phyloP scores from a whole-genome alignment of 1,140 invertebrate species.

The Nixonia krombeini region DNA sequence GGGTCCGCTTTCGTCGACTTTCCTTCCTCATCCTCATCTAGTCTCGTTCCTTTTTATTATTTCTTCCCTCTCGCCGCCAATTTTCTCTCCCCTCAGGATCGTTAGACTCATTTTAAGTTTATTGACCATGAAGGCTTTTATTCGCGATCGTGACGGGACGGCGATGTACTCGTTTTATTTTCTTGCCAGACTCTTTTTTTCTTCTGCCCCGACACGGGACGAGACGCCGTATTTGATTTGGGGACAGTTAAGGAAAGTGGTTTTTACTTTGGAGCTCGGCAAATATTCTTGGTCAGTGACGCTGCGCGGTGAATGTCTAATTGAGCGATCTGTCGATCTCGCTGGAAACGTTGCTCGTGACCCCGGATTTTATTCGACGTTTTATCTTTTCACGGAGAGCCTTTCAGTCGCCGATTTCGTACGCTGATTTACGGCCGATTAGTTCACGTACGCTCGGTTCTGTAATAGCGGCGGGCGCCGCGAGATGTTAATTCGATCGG shows the following conservation, averaged over 20 bases:
- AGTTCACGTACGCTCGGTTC: no score
- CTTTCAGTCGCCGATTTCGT: no score
- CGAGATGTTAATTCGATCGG: no score
- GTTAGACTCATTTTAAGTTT: slow-evolving; percentile 45
- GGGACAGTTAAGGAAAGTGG: background rate
- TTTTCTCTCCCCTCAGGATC: slow-evolving; percentile 41
- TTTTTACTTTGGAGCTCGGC: background rate
- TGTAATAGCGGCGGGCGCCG: no score
- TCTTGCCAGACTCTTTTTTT: background rate
- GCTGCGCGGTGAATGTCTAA: no score
- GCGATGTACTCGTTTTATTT: slow-evolving; percentile 1
- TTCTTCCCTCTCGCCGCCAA: background rate
- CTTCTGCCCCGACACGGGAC: background rate
- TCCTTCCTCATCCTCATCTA: slow-evolving; percentile 22
- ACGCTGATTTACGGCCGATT: no score
- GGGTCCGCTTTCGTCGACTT: slow-evolving; percentile 23
- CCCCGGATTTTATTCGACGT: no score
- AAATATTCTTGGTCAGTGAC: no score
- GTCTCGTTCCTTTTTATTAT: background rate
- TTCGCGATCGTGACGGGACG: slow-evolving; percentile 24
- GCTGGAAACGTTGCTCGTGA: no score
- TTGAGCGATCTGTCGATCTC: no score
- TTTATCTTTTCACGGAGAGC: no score
- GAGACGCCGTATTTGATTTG: background rate
- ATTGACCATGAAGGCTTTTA: slow-evolving; percentile 42